Evolutionary conservation across 2,797 vertebrate genomes (phyloP), one percentile per base, ranked within the genome.

Genomic region (Protosalanx chinensis): DNA sequence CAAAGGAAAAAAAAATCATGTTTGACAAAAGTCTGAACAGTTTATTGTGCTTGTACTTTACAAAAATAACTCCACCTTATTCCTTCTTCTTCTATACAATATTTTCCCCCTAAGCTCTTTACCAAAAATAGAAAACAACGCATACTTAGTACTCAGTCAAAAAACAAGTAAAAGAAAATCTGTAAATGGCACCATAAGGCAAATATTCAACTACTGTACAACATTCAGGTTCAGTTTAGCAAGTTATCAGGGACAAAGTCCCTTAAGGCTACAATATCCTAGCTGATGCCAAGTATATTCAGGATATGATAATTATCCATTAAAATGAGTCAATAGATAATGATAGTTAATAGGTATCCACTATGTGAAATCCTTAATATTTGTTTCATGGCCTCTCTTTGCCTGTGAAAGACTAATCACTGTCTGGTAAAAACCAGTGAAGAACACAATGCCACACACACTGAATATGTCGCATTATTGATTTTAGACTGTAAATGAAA

Each of bases 161-260:
- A 62, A 13, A 32, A 69, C 13, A 23, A 41, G 33, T 29, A 58
- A 63, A 72, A 82, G 12, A 84, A 81, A 84, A 80, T 72, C 68
- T 78, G 79, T 60, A 76, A 72, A 84, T 60, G 23, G 58, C 4
- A 37, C 30, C 18, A 64, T 89, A 89, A 90, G 89, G 89, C 89
- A 88, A 77, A 79, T 68, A 78, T 71, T 76, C 51, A 53, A 56
- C 66, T 84, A 73, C 16, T 68, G 64, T 32, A 84, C 72, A 46
- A 79, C 70, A 83, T 60, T 71, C 29, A 68, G 51, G 68, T 84
- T 67, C 33, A 68, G 51, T 63, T 82, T 67, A 72, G 70, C 74
- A 74, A 61, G 66, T 41, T 65, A 67, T 58, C 61, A 76, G 64
- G 74, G 46, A 27, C 82, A 70, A 32, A 68, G 70, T 68, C 37